Base-by-base conservation (phyloP, 2,113 vertebrate genomes). In the Lipophrys pholis region DNA sequence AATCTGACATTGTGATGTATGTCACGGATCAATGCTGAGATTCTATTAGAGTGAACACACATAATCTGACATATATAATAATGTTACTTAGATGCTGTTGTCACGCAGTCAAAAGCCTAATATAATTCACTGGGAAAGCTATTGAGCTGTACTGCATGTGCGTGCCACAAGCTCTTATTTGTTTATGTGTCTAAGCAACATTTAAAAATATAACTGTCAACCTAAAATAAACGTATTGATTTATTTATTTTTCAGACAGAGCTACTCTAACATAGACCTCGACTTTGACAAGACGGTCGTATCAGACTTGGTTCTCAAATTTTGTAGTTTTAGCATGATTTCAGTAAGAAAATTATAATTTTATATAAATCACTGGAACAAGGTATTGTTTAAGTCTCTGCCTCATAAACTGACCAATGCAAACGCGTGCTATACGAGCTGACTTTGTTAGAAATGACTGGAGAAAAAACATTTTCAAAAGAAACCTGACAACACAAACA, bases 131-230 rank as follows among this genome's bases (percentile, higher is more conserved):
- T 59, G 5, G 40, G 39, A 49, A 35, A 58, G 9, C 60, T 9
- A 61, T 50, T 67, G 39, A 17, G 15, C 55, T 7, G 38, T 5
- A 16, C n/a, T 50, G 8, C 5, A 15, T 50, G 16, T 53, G 40
- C 43, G 16, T 53, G 40, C 43, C 39, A 52, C 3, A 6, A 49
- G 8, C 8, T 43, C 8, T 17, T 43, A 16, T 61, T 57, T 41
- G 40, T 51, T 56, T 74, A 30, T 7, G 42, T 46, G 53, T 48
- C 49, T 64, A 63, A 66, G 43, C 14, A 15, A 55, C 53, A 77
- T 54, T 54, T 38, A 35, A 21, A 39, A 40, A 5, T 12, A 5
- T 39, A 40, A 68, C 10, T 38, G 35, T 78, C 38, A 42, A 49
- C 50, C 12, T 10, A 5, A 48, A 62, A 38, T 35, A 46, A 14